Base-by-base conservation (phyloP, 2,797 vertebrate species). In the Salarias fasciatus region DNA sequence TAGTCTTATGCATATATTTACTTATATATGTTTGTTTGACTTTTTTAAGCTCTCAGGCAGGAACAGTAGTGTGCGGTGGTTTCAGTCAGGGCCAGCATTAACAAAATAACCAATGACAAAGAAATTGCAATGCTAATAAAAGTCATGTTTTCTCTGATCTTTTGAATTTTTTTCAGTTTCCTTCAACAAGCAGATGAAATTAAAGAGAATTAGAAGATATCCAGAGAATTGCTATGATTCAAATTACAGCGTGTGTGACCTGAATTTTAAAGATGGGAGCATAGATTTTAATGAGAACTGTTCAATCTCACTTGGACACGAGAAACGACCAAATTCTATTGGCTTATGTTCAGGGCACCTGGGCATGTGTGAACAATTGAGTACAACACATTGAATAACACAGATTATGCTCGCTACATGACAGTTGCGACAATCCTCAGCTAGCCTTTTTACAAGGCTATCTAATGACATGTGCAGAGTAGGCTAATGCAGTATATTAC, bases 151-250 rank as follows among this genome's bases (percentile, higher is more conserved):
- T 15, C 51, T 54, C 53, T 38, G 13, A 37, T 33, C 58, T 58
- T 11, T 52, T 41, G 29, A 5, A 18, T n/a, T 14, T n/a, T 46
- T 41, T 45, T 12, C 33, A 1, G 1, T 15, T 41, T 15, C 50
- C n/a, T 31, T 54, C 60, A 48, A 37, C 29, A 40, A 52, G 43
- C 9, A 42, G 40, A 46, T 0, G 11, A 30, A 57, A n/a, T 65
- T 40, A 53, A 56, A 52, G 6, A 5, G n/a, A 53, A 55, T 46
- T 44, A 36, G 29, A 45, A 68, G 3, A 8, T 6, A 12, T 61
- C 13, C 18, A 15, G 46, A 37, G 42, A 45, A 33, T 37, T 45
- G 14, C 11, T 31, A 6, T 54, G 50, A 50, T 53, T 54, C 6
- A 64, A 41, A 50, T 54, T 29, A 31, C n/a, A 11, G 29, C 8